These are phyloP conservation scores for Donacobius atricapilla DNA, from an alignment of 2,113 vertebrate species.

Conservation along the genomic window DNA sequence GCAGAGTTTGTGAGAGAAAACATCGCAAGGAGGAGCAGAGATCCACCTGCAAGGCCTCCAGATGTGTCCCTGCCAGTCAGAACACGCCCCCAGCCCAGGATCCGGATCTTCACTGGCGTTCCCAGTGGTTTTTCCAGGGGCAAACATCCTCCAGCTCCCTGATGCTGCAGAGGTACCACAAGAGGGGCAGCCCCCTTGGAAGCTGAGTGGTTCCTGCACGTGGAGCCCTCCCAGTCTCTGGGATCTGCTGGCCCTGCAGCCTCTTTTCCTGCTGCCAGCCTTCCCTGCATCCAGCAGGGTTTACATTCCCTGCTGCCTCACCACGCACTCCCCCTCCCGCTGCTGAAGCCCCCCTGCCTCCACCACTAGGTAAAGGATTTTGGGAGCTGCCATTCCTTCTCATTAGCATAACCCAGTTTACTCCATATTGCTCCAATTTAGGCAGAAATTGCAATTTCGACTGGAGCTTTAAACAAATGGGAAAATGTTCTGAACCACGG, in stretches of 20 bases:
- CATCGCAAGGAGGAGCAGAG: neutral
- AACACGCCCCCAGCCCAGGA: neutral
- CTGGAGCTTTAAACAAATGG: conserved; percentile 49
- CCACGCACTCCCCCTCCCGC: rapidly evolving
- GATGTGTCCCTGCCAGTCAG: neutral
- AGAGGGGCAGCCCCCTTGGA: too few relatives aligned
- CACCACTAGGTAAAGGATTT: neutral
- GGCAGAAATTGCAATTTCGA: conserved; percentile 42
- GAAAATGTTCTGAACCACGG: conserved; percentile 41
- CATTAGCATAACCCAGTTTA: conserved; percentile 18
- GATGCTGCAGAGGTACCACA: neutral
- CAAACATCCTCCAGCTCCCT: neutral
- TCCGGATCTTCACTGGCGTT: rapidly evolving
- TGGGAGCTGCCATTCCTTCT: neutral
- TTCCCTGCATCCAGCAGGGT: neutral
- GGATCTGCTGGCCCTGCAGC: neutral
- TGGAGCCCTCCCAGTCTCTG: neutral
- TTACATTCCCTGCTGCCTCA: neutral
- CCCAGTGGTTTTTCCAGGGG: neutral
- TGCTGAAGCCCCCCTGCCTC: neutral
- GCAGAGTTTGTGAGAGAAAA: neutral
- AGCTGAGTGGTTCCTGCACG: rapidly evolving
- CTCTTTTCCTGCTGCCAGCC: neutral
- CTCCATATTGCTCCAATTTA: neutral
- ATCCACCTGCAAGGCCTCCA: neutral